Conservation (phyloP, 2,888 invertebrate genomes). For the Itoplectis maculator region DNA sequence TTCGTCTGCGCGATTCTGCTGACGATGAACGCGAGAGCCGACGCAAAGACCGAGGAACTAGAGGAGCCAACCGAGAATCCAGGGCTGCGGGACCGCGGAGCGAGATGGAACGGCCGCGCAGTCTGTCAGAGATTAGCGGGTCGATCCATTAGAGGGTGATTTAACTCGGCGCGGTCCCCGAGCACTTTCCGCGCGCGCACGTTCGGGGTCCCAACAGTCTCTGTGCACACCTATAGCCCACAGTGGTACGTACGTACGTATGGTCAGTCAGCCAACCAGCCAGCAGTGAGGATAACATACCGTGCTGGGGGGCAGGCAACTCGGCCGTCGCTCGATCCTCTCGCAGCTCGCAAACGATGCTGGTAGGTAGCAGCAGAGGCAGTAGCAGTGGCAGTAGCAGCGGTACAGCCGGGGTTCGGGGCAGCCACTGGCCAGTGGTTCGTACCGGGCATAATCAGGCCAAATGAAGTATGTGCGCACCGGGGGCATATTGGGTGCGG, state of each 20-base stretch:
- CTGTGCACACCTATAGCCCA: too few relatives aligned
- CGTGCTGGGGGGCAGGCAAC: slow-evolving; percentile 15
- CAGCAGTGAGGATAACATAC: slow-evolving; percentile 44
- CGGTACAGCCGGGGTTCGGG: too few relatives aligned
- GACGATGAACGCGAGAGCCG: too few relatives aligned
- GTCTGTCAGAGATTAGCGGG: slow-evolving; percentile 81
- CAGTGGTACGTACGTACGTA: slow-evolving; percentile 36
- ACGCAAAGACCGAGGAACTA: too few relatives aligned
- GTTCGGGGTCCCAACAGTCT: slow-evolving; percentile 18
- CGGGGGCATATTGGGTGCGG: slow-evolving; percentile 73
- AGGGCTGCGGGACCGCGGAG: slow-evolving; percentile 48
- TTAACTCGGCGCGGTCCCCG: slow-evolving; percentile 76
- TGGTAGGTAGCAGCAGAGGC: slow-evolving; percentile 11
- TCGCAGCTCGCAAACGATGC: slow-evolving; percentile 21
- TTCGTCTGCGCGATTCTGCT: too few relatives aligned
- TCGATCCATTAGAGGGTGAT: slow-evolving; percentile 81
- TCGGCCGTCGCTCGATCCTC: slow-evolving; percentile 48
- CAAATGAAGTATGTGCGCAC: slow-evolving; percentile 80
- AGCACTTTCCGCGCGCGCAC: slow-evolving; percentile 68
- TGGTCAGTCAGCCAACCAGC: slow-evolving; percentile 27
- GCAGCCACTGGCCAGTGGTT: slow-evolving; percentile 64
- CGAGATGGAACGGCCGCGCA: slow-evolving; percentile 65
- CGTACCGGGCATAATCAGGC: slow-evolving; percentile 78
- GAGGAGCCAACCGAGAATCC: too few relatives aligned
- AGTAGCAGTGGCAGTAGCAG: too few relatives aligned